Conservation (phyloP, 2,113 vertebrate species). For the Anseranas semipalmata region DNA sequence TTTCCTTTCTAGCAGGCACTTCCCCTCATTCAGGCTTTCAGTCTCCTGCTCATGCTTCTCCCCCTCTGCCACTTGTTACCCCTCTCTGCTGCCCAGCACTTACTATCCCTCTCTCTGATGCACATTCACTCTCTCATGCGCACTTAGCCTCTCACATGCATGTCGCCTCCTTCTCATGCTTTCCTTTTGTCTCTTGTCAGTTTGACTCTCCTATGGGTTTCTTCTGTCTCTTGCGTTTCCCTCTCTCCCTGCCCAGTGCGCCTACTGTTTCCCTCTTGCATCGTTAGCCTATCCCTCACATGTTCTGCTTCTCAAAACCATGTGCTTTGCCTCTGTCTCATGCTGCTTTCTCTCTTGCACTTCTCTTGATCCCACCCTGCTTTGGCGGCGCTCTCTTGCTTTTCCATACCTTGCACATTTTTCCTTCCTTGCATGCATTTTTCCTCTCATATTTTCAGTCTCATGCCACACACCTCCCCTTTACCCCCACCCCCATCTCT, state of each 20-base stretch:
- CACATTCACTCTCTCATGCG: rapidly evolving
- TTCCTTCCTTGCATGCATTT: background rate
- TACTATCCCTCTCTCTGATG: background rate
- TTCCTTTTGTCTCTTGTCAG: background rate
- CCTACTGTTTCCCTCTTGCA: too few relatives aligned
- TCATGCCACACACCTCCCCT: too few relatives aligned
- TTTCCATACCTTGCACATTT: background rate
- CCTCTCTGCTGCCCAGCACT: background rate
- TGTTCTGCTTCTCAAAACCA: too few relatives aligned
- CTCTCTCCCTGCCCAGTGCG: too few relatives aligned
- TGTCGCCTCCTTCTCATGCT: background rate
- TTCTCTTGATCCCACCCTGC: too few relatives aligned
- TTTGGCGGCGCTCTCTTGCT: too few relatives aligned
- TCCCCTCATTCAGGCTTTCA: background rate
- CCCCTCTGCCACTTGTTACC: background rate
- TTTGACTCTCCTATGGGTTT: background rate
- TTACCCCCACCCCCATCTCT: too few relatives aligned
- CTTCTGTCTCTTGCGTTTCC: too few relatives aligned
- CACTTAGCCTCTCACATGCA: background rate
- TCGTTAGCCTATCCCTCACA: too few relatives aligned
- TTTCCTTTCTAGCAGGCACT: rapidly evolving
- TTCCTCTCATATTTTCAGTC: background rate
- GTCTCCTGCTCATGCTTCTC: background rate
- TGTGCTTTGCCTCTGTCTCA: too few relatives aligned
- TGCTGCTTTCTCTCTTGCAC: too few relatives aligned